phyloP scores from a whole-genome alignment of 1,140 invertebrate species.

The Anthonomus grandis region DNA sequence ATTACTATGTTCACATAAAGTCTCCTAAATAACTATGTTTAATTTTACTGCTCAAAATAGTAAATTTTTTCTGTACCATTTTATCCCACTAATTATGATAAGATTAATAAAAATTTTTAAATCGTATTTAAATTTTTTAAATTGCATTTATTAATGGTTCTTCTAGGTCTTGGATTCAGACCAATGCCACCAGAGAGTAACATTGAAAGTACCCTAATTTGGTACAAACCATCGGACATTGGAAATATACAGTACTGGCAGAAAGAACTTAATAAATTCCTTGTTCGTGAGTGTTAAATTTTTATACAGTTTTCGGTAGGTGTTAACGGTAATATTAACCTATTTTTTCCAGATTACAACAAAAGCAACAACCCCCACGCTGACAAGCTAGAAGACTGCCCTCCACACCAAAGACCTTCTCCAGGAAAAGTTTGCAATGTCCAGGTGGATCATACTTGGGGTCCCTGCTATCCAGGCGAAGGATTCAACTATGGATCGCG shows the following conservation, averaged over 20 bases:
- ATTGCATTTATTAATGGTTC: background rate
- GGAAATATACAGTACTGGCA: conserved; percentile 77
- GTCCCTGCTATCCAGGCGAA: conserved; percentile 60
- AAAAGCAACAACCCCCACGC: conserved; percentile 62
- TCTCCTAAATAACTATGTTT: too few species aligned
- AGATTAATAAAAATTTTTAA: too few species aligned
- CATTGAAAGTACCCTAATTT: conserved; percentile 89
- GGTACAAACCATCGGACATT: conserved; percentile 76
- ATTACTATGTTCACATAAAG: too few species aligned
- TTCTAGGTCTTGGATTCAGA: conserved; percentile 82
- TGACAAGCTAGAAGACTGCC: conserved; percentile 65
- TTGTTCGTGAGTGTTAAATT: conserved; percentile 63
- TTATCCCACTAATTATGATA: too few species aligned
- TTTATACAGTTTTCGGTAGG: background rate
- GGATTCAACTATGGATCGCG: conserved; percentile 64
- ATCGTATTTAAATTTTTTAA: background rate
- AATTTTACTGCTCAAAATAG: too few species aligned
- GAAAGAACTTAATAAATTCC: conserved; percentile 66
- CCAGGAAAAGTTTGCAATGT: conserved; percentile 70
- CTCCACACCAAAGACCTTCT: conserved; percentile 58
- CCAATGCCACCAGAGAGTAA: conserved; percentile 79
- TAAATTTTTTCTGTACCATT: too few species aligned
- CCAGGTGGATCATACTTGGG: conserved; percentile 61
- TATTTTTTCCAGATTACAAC: conserved; percentile 63
- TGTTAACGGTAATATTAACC: background rate